Evolutionary conservation across 2,113 vertebrate species (phyloP), one percentile per base, ranked within the genome.

Genomic region (Misgurnus mizolepis): DNA sequence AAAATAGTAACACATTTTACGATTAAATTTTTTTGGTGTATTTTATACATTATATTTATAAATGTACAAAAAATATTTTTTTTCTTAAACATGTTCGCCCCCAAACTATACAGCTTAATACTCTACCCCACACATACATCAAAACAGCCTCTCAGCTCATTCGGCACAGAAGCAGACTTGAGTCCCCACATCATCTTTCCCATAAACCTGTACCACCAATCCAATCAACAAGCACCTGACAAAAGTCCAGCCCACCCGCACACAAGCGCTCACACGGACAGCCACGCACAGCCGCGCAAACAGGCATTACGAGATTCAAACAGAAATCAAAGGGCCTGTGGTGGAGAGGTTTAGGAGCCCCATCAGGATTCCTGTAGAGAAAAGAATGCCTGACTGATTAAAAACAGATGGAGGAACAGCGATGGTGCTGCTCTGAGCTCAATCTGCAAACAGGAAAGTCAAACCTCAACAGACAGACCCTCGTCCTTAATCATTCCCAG

Each of bases 401-500:
- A 93, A 95, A 94, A 89, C 95, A 96, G 95, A 96, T 95, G 95
- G 94, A 92, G 91, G 88, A 91, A 91, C 87, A 94, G 91, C 90
- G 92, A 92, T 91, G 90, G 86, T 90, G 90, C 89, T 89, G 91
- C 93, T 91, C 90, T 89, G 90, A 94, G 91, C 93, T 93, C 92
- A 92, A 92, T 93, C 92, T 94, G 92, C 93, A 94, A 94, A 95
- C 94, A 96, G 94, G 93, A 95, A 92, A 95, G 89, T 91, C 84
- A 88, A 94, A 91, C 92, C 90, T 94, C 88, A 92, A 92, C 89
- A 90, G 90, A 90, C 92, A 89, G 88, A 87, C 91, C 87, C 91
- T 88, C 89, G 90, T 69, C 87, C 87, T 88, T 91, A 95, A 95
- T 94, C 92, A 93, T 91, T 93, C 91, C 92, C 94, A 95, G 93